Base-by-base conservation (phyloP, 2,888 invertebrate species). In the Eupithecia pulchellata region DNA sequence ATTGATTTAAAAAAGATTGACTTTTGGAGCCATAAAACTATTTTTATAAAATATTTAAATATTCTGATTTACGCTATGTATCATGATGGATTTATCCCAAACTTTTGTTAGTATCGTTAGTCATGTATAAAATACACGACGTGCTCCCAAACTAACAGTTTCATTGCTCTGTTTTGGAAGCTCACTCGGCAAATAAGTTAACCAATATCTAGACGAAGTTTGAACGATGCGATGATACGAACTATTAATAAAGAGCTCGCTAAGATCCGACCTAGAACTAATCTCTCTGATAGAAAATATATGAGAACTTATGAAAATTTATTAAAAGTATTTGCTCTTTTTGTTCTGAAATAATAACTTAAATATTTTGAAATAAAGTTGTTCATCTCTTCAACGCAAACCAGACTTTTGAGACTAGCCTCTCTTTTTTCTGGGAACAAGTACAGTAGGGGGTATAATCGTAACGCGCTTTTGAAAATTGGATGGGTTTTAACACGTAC, bases 141-240 rank as follows among this genome's bases (percentile, higher is more conserved):
- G 17, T 27, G 60, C 66, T 68, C 55, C 30, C 4, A 14, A 14
- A 20, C 68, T 58, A 64, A 27, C 58, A 20, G 52, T 74, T 78
- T 76, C 74, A 78, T 77, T 72, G 68, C 75, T 67, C 71, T 78
- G 75, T 78, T 77, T 75, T 73, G 75, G 66, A 55, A 78, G 68
- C 73, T 66, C 72, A 74, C 66, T 75, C 60, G 57, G 73, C 75
- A 68, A 70, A 74, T 76, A 78, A 76, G 76, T 76, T 75, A 69
- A 61, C 74, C 75, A 72, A 76, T 75, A 76, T 74, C 72, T 62
- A 32, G 27, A 30, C 64, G 17, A 73, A 73, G 60, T 75, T 69
- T 64, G 29, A 62, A 70, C 65, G 52, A 52, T 52, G 52, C 52
- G 52, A 52, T 52, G 52, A 52, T 52, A 74, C 61, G 58, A 52